Conservation (phyloP, 1,140 invertebrate genomes). For the Antheraea mylitta region DNA sequence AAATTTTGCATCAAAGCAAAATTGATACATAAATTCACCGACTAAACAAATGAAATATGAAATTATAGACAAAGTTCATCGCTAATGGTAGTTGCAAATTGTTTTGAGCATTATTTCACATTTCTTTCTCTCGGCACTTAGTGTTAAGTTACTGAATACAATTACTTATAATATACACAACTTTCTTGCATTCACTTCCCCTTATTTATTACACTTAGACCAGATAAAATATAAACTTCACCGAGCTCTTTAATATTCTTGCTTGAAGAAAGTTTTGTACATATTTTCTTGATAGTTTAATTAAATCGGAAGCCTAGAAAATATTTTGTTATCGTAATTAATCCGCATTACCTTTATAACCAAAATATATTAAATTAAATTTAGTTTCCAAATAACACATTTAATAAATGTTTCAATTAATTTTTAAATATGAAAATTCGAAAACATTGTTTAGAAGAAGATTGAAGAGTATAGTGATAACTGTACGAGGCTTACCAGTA, state of each 20-base stretch:
- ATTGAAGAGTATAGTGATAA: too few relatives aligned
- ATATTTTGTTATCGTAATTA: too few relatives aligned
- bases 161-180: constrained; percentile 31
- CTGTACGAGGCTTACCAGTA: too few relatives aligned
- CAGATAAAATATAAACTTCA: neutral
- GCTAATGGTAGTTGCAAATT: constrained; percentile 45
- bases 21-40: constrained; percentile 32
- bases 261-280: neutral
- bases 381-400: too few relatives aligned
- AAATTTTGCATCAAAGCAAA: constrained; percentile 25
- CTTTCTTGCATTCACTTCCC: neutral
- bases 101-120: constrained; percentile 34
- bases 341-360: too few relatives aligned
- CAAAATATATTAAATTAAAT: too few relatives aligned
- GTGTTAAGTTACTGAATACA: constrained; percentile 26
- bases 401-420: too few relatives aligned
- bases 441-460: too few relatives aligned
- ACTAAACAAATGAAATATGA: constrained; percentile 41
- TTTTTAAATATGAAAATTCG: too few relatives aligned
- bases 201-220: neutral
- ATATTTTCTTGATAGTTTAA: too few relatives aligned
- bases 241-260: constrained; percentile 12
- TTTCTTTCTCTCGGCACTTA: constrained; percentile 26
- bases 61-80: constrained; percentile 43
- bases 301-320: too few relatives aligned